Base-by-base conservation (phyloP, 2,888 invertebrate genomes). In the Eurytoma californica region DNA sequence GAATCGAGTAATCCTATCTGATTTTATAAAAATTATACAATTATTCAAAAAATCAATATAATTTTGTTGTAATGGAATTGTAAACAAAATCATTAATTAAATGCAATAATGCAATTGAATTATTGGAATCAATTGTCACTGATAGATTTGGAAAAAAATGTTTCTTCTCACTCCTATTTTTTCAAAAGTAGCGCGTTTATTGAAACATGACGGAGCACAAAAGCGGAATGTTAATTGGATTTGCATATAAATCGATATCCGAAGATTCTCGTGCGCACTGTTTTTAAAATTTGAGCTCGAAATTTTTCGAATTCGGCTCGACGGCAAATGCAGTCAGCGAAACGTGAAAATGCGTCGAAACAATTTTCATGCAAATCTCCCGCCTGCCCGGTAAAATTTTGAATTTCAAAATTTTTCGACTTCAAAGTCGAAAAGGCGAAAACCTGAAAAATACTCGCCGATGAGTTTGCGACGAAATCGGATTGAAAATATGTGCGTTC, bases 211-310 rank as follows among this genome's bases (percentile, higher is more conserved):
- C 49, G 66, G 57, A 55, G 39, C 55, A 30, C 24, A 61, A 55
- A 61, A 18, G 72, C 20, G 51, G 60, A 57, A 69, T n/a, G 72
- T 60, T 67, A 75, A 75, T 75, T 60, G 53, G 60, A 67, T 75
- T 75, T 75, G 51, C 74, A 75, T 75, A 60, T 24, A 75, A 75
- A 75, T 75, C 60, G 67, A 24, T 75, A 67, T 58, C 20, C 74
- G 60, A 75, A 20, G 60, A 74, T 66, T 49, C 18, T 55, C 49
- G 58, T 66, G 57, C 60, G 72, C 51, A 49, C n/a, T 53, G 51
- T 58, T 66, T 66, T 66, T 47, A 14, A 66, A 74, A 74, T 68
- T 67, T 53, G 74, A 53, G 53, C n/a, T 20, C 28, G 53, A 67
- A 75, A 58, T 67, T 57, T 75, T 75, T 51, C 67, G 20, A 75